phyloP scores from a whole-genome alignment of 2,113 vertebrate genomes.

The Calyptommatus sinebrachiatus region DNA sequence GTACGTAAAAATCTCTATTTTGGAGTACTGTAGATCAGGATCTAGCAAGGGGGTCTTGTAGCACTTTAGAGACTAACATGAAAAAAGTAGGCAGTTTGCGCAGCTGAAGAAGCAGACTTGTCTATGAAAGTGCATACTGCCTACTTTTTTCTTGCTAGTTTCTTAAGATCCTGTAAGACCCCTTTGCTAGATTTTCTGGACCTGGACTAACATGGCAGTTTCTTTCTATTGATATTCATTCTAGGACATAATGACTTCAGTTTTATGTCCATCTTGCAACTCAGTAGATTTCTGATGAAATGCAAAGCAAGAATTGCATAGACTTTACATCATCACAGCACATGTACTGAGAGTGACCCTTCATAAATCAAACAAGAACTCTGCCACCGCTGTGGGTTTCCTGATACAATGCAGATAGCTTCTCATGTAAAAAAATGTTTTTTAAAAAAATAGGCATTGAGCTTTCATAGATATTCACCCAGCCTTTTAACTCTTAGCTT shows the following conservation, averaged over 20 bases:
- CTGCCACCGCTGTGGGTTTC: neutral
- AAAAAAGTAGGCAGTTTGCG: too few species aligned
- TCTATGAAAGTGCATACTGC: too few species aligned
- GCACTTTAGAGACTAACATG: too few species aligned
- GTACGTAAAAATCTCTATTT: too few species aligned
- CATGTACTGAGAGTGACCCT: neutral
- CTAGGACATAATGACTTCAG: neutral
- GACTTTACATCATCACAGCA: neutral
- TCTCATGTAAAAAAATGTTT: neutral
- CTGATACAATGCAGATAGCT: slow-evolving; percentile 12
- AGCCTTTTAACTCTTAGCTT: too few species aligned
- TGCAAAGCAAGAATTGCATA: neutral
- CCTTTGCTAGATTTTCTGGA: too few species aligned
- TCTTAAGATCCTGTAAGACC: too few species aligned
- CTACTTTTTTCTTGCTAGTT: too few species aligned
- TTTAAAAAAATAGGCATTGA: neutral
- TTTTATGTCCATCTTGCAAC: slow-evolving; percentile 3
- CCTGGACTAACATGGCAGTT: too few species aligned
- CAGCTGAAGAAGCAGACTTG: too few species aligned
- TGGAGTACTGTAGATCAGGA: too few species aligned
- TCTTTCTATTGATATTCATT: neutral
- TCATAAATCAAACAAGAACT: neutral
- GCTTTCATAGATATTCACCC: neutral
- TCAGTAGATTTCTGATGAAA: slow-evolving; percentile 31
- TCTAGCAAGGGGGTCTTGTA: too few species aligned